Evolutionary conservation across 2,888 invertebrate species (phyloP).

Genomic region (Priocnemis perturbator): DNA sequence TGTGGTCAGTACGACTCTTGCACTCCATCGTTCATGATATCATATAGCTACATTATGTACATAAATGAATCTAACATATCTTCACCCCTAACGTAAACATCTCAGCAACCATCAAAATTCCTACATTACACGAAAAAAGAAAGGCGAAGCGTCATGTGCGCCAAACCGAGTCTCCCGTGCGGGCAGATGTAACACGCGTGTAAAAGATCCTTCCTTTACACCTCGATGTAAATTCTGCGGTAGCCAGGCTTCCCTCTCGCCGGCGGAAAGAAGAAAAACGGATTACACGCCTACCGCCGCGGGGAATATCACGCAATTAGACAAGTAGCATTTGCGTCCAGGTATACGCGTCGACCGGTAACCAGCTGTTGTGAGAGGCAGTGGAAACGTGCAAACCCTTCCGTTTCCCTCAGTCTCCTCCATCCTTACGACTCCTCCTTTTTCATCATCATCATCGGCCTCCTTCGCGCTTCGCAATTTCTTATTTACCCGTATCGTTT

Average conservation of each 20-base stretch:
- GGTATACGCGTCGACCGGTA: conserved; percentile 19
- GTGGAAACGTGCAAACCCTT: conserved; percentile 37
- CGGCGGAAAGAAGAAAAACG: conserved; percentile 31
- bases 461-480: background rate
- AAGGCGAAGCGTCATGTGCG: no score
- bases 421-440: background rate
- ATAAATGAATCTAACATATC: no score
- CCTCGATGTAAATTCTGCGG: conserved; percentile 1
- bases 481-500: background rate
- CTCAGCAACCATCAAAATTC: no score
- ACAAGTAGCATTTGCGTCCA: conserved; percentile 34
- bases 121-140: no score
- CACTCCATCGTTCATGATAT: no score
- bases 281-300: conserved; percentile 37
- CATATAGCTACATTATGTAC: no score
- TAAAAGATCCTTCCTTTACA: background rate
- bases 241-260: conserved; percentile 17
- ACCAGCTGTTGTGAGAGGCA: conserved; percentile 29
- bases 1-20: no score
- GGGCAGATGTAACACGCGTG: no score
- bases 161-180: no score
- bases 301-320: conserved; percentile 38
- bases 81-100: no score
- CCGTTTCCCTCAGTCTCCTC: conserved; percentile 5
- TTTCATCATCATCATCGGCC: conserved; percentile 10